Conservation (phyloP, 1,140 invertebrate species). For the Tribolium castaneum region DNA sequence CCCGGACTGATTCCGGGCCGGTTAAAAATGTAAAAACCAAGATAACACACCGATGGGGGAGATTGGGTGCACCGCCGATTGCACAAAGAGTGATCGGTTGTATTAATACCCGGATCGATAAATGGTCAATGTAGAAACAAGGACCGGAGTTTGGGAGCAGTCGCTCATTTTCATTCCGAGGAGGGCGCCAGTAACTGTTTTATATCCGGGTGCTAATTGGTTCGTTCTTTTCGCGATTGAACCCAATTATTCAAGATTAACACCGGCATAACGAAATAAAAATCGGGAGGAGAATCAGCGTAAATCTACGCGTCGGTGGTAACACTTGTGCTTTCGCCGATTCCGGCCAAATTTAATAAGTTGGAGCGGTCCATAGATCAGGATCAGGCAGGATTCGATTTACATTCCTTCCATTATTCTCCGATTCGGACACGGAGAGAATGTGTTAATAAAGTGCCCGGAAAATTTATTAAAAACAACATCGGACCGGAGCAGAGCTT, state of each 20-base stretch:
- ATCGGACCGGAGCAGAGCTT: neutral
- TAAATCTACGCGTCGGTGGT: neutral
- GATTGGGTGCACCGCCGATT: neutral
- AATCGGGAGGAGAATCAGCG: neutral
- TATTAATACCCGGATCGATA: conserved; percentile 17
- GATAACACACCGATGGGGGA: neutral
- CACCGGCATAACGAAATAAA: neutral
- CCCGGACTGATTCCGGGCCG: neutral
- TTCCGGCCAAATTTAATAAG: conserved; percentile 27
- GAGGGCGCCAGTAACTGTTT: conserved; percentile 5
- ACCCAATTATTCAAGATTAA: conserved; percentile 13
- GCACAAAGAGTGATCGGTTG: neutral
- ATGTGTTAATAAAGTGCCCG: neutral
- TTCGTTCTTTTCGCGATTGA: neutral
- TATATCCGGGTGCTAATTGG: conserved; percentile 16
- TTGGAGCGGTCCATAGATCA: conserved; percentile 18
- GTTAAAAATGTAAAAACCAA: conserved; percentile 18
- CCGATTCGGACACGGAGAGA: neutral
- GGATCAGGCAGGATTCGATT: conserved; percentile 17
- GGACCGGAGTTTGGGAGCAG: too few species aligned
- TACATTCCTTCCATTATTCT: neutral
- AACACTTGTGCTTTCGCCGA: neutral
- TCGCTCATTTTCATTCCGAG: neutral
- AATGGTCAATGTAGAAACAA: neutral
- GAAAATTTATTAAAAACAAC: neutral